Base-by-base conservation (phyloP, 2,888 invertebrate genomes). In the Andrena hattorfiana region DNA sequence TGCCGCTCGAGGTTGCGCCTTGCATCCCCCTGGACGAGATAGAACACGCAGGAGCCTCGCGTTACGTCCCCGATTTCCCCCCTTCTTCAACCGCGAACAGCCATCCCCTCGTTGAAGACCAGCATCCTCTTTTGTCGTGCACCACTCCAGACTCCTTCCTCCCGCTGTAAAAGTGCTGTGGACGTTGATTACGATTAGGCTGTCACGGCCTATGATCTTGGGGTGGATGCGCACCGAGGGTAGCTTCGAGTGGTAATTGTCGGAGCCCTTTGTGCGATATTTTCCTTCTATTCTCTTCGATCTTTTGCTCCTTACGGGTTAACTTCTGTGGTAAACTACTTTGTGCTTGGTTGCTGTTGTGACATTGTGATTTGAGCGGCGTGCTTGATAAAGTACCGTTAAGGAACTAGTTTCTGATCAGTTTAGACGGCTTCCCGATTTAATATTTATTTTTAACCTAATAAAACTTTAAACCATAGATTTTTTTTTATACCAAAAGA, bases 11-110 rank as follows among this genome's bases (percentile, higher is more conserved):
- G 68, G 87, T 88, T 89, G 85, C 84, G 85, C 89, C 90, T 91
- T 92, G 92, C 90, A 89, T 89, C 89, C 89, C 80, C 84, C 73
- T 77, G 82, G 87, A 79, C 91, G 90, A 92, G 92, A 92, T 92
- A 92, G 90, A 90, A 92, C 93, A 92, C 92, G 92, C 85, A 90
- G 79, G 67, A 51, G 77, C 73, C 63, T 70, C 78, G 69, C 63
- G 84, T 81, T 78, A 79, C 81, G 62, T 67, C 64, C 56, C 74
- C 79, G 67, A 66, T 30, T 64, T 13, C 62, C 59, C 73, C 63
- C 66, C 70, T 69, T 59, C 68, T 48, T 28, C 48, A 20, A 13
- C 16, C 42, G 32, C 62, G 66, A 67, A 56, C 56, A 23, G 23
- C 26, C 75, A 64, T 20, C 59, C 62, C 20, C 51, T 6, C 56